Evolutionary conservation across 2,888 invertebrate genomes (phyloP).

Genomic region (Habrosyne pyritoides): DNA sequence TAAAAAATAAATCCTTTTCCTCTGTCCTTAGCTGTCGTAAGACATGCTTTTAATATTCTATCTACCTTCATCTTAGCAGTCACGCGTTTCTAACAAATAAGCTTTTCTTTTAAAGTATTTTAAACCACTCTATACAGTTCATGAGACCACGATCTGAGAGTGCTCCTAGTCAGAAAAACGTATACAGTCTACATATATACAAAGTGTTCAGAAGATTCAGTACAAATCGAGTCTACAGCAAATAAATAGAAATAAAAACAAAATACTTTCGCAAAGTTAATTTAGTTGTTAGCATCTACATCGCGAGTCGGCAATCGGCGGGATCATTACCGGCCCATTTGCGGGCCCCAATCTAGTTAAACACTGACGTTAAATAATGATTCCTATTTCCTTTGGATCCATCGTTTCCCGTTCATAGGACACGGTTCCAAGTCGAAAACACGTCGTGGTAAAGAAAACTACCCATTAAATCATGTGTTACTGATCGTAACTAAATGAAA

Average conservation of each 20-base stretch:
- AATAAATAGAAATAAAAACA: conserved; percentile 1
- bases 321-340: conserved; percentile 78
- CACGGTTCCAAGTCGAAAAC: background rate
- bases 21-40: too few relatives aligned
- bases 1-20: too few relatives aligned
- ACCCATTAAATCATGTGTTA: too few relatives aligned
- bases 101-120: too few relatives aligned
- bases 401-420: conserved; percentile 23
- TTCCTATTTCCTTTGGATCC: conserved; percentile 66
- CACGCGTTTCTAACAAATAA: too few relatives aligned
- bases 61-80: too few relatives aligned
- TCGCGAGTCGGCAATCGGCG: conserved; percentile 43
- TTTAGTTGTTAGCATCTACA: conserved; percentile 42
- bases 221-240: background rate
- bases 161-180: too few relatives aligned
- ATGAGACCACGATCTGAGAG: too few relatives aligned
- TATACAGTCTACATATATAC: too few relatives aligned
- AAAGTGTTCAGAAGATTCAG: background rate
- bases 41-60: too few relatives aligned
- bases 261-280: conserved; percentile 30
- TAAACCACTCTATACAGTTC: too few relatives aligned
- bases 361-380: conserved; percentile 79
- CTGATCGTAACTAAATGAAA: too few relatives aligned
- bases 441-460: background rate
- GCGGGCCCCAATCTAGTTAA: conserved; percentile 69